A percentile compares a stretch with the other conserved stretches of the same genome.
Evolutionary conservation across 2,888 invertebrate species (phyloP).

Genomic region (Meandrusa payeni): DNA sequence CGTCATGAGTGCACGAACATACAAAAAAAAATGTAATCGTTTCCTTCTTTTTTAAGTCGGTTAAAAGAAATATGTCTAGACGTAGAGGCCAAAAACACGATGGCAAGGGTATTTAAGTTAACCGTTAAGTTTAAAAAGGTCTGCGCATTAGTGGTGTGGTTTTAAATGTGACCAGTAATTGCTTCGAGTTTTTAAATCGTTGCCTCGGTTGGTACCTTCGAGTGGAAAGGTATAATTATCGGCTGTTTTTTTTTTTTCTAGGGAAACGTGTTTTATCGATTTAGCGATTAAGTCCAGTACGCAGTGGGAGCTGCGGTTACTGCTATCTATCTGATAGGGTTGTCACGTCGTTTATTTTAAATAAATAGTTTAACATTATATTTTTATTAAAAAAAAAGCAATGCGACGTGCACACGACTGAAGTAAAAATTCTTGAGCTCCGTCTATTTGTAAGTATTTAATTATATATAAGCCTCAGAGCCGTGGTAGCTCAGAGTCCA

Average conservation of each 20-base stretch:
- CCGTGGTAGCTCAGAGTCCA: too few species aligned
- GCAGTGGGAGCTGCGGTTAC: constrained; percentile 28
- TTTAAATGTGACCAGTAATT: constrained; percentile 22
- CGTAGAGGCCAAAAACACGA: too few species aligned
- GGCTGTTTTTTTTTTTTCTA: constrained; percentile 15
- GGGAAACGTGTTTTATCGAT: constrained; percentile 27
- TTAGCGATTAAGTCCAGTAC: constrained; percentile 26
- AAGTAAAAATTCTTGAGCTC: too few species aligned
- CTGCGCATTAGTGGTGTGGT: constrained; percentile 17
- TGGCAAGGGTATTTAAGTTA: too few species aligned
- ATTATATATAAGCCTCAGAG: too few species aligned
- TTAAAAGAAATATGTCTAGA: too few species aligned
- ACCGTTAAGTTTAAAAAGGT: constrained; percentile 14
- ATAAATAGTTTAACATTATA: background rate
- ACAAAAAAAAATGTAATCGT: too few species aligned
- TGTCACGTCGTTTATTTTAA: constrained; percentile 2
- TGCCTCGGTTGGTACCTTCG: constrained; percentile 16
- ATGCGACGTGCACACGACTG: too few species aligned
- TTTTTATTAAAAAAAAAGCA: too few species aligned
- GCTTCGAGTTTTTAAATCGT: constrained; percentile 17
- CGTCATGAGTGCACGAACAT: too few species aligned
- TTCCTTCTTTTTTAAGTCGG: too few species aligned
- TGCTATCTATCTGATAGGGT: constrained; percentile 20
- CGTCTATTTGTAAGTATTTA: too few species aligned
- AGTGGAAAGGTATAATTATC: constrained; percentile 25